phyloP scores from a whole-genome alignment of 2,888 invertebrate genomes.

The Sminthurides aquaticus region DNA sequence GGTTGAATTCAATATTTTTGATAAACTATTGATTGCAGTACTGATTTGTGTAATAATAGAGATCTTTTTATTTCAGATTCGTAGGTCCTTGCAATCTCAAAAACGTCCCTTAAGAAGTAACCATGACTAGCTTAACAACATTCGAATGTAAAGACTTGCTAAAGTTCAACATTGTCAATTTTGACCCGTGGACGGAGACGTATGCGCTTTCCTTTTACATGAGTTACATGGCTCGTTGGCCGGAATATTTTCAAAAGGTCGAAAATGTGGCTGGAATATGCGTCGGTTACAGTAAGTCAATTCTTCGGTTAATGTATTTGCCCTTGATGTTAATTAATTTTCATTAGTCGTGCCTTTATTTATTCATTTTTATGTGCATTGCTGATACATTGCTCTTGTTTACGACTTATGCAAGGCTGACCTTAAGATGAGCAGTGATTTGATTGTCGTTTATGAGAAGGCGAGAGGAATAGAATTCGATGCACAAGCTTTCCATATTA shows the following conservation, averaged over 20 bases:
- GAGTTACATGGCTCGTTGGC: constrained; percentile 96
- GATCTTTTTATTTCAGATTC: too few relatives aligned
- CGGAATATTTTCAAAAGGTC: constrained; percentile 95
- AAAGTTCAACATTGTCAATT: constrained; percentile 89
- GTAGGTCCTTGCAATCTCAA: too few relatives aligned
- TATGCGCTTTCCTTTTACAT: constrained; percentile 93
- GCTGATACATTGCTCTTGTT: not conserved
- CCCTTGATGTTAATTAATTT: not conserved
- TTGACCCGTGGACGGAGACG: constrained; percentile 96
- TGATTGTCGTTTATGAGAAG: too few relatives aligned
- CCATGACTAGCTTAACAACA: constrained; percentile 83
- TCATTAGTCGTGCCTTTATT: too few relatives aligned
- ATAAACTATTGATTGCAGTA: too few relatives aligned
- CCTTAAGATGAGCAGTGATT: too few relatives aligned
- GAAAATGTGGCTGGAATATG: constrained; percentile 93
- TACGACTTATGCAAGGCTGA: not conserved
- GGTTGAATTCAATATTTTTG: too few relatives aligned
- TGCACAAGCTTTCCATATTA: too few relatives aligned
- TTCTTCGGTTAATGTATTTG: constrained; percentile 1
- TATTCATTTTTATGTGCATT: not conserved
- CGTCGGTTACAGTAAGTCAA: constrained; percentile 91
- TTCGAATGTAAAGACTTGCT: constrained; percentile 92
- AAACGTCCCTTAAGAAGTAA: not conserved
- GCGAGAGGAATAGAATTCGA: too few relatives aligned
- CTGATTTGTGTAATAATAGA: too few relatives aligned